Conservation (phyloP, 2,113 vertebrate species). For the Oncorhynchus nerka region DNA sequence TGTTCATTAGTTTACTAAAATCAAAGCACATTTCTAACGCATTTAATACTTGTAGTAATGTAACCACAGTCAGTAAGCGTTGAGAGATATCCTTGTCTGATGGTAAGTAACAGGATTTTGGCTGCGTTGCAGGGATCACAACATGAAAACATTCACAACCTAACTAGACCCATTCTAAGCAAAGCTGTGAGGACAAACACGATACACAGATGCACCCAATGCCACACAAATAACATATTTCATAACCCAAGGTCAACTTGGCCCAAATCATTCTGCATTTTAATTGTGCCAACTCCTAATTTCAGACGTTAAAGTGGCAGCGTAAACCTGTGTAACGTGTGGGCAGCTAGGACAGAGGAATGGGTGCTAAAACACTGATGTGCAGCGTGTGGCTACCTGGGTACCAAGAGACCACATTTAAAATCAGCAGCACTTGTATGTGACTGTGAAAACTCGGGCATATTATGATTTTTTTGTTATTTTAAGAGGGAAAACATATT, state of each 20-base stretch:
- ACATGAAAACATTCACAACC: neutral
- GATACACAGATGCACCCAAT: neutral
- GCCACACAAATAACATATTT: neutral
- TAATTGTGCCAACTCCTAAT: constrained; percentile 5
- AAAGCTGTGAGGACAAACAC: neutral
- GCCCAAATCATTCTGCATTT: neutral
- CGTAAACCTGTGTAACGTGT: neutral
- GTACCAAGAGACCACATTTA: neutral
- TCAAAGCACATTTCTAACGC: no score
- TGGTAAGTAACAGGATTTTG: neutral
- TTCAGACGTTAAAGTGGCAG: neutral
- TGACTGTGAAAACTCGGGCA: neutral
- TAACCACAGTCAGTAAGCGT: neutral
- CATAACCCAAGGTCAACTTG: neutral
- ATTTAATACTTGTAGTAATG: neutral
- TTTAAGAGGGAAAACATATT: no score
- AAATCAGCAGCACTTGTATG: neutral
- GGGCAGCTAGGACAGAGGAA: neutral
- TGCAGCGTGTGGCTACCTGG: neutral
- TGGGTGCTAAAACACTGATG: neutral
- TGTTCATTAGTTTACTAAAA: no score
- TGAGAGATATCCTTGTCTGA: neutral
- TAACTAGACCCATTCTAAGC: neutral
- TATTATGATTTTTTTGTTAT: no score
- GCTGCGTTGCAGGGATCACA: neutral